Base-by-base conservation (phyloP, 2,797 vertebrate species). In the Enoplosus armatus region DNA sequence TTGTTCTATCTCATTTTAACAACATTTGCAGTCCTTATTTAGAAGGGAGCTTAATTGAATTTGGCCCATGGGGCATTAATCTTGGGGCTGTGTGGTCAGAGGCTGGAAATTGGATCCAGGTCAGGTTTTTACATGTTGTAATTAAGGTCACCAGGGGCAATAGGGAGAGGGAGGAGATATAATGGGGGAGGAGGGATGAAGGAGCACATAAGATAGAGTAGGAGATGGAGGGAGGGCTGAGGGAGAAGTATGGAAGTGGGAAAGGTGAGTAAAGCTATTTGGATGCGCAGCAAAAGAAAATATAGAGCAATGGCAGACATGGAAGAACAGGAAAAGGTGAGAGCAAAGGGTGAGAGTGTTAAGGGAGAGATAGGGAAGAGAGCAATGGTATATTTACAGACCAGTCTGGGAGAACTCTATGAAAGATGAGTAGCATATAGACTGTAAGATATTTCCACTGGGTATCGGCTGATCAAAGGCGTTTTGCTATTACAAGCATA, bases 121-220 rank as follows among this genome's bases (percentile, higher is more conserved):
- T 94, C 80, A 90, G 69, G 79, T 86, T 90, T 93, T 88, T 91
- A 89, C 91, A 92, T 90, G 82, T 90, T 92, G 89, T 94, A 94
- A 94, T 93, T 93, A 92, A 92, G 90, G 91, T 91, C 85, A 87
- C 75, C 3, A 3, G 79, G 89, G 85, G 51, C 81, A 77, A 60
- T 55, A 60, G 8, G 48, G 56, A 84, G 82, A 26, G 61, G 16
- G 71, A 63, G 53, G 41, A 60, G 65, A 67, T 41, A 16, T 33
- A 50, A 56, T 41, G 37, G 50, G 20, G 64, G 10, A 48, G 65
- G 59, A 51, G 35, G 26, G 60, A 61, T 11, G 22, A 12, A 48
- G 60, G 35, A 58, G 31, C 10, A n/a, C 33, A 35, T 61, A 20
- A 8, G 43, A 37, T n/a, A 20, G 56, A 58, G 41, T 10, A 35